phyloP scores from a whole-genome alignment of 2,797 vertebrate genomes.

The Gymnopithys bicolor region DNA sequence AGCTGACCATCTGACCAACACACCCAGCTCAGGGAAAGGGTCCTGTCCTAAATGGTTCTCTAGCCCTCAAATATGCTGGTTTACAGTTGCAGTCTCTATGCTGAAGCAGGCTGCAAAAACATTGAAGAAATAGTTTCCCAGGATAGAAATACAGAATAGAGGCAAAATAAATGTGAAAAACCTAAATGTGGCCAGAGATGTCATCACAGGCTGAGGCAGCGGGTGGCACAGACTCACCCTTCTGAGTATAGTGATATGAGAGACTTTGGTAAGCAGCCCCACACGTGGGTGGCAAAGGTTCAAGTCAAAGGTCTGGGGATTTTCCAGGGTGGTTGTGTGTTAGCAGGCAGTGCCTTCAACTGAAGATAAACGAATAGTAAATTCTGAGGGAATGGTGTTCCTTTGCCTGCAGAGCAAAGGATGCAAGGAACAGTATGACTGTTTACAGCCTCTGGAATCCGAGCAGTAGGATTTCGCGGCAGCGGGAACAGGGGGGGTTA shows the following conservation, averaged over 20 bases:
- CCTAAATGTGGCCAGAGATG: no score
- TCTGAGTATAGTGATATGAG: rapidly evolving
- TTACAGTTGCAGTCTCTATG: background rate
- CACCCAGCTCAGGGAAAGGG: background rate
- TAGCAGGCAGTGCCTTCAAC: background rate
- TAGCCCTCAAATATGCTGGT: background rate
- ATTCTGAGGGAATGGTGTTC: background rate
- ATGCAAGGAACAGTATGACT: rapidly evolving
- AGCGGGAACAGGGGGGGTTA: rapidly evolving
- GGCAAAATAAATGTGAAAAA: background rate
- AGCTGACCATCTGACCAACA: background rate
- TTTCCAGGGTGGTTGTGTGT: background rate
- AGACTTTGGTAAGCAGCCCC: rapidly evolving
- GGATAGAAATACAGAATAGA: background rate
- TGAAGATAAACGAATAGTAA: background rate
- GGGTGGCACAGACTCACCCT: background rate
- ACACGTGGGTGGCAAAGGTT: background rate
- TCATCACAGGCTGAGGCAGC: rapidly evolving
- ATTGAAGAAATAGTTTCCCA: background rate
- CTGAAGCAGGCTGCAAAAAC: background rate
- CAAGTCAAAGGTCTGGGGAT: background rate
- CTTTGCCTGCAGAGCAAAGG: no score
- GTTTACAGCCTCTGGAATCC: rapidly evolving
- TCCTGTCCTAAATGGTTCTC: background rate
- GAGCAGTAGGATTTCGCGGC: rapidly evolving